Base-by-base conservation (phyloP, 2,888 invertebrate species). In the Dasysyrphus tricinctus region DNA sequence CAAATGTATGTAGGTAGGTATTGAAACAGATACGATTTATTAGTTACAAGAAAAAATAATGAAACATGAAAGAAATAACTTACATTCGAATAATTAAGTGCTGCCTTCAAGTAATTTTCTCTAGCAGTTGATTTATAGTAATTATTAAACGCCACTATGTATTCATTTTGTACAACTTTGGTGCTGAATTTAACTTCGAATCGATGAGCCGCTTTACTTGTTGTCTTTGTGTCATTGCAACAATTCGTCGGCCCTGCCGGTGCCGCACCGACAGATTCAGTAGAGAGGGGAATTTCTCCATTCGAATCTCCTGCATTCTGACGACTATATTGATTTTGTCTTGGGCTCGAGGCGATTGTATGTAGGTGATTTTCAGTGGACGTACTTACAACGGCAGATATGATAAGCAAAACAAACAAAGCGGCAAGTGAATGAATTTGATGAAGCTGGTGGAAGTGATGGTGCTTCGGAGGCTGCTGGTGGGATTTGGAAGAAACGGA, bases 121-220 rank as follows among this genome's bases (percentile, higher is more conserved):
- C 98, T 93, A 0, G 97, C 94, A 54, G 94, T 93, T 88, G 94
- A 94, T 87, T 95, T 95, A 91, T 97, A 97, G 92, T 97, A 98
- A 34, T 96, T 96, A 91, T 95, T 96, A 91, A 97, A 98, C 56
- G 95, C 95, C 47, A 98, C 96, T 89, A 98, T 97, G 91, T 96
- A 97, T 91, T 98, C 97, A 91, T 95, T 95, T 89, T 94, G 94
- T 5, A 96, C 93, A 76, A 95, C 91, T 91, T 94, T 94, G 14
- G 95, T 94, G 88, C 93, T 94, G 89, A 95, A 96, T 74, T 87
- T 87, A 14, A 87, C 79, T 65, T 83, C 87, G 24, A 87, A 87
- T n/a, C 87, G 87, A 69, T 87, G 87, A 56, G 72, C 76, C 47
- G 76, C 42, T 75, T 86, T 82, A 32, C 14, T 79, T 2, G 70